Conservation (phyloP, 2,113 vertebrate genomes). For the Myrmecobius fasciatus region DNA sequence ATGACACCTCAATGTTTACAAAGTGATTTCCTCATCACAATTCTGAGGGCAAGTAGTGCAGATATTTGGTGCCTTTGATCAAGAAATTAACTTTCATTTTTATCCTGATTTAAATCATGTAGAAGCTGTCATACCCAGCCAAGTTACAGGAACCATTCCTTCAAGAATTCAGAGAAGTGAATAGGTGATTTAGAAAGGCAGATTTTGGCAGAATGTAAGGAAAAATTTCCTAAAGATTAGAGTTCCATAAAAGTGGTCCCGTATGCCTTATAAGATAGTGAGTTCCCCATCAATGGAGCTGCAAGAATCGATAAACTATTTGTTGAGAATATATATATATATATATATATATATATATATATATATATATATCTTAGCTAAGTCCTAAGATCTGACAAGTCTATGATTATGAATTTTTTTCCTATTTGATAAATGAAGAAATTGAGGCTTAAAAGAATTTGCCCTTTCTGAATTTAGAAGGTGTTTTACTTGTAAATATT, state of each 20-base stretch:
- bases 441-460: no score
- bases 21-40: background rate
- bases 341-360: no score
- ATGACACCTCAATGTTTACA: background rate
- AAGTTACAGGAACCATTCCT: background rate
- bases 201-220: background rate
- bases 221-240: background rate
- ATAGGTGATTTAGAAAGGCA: background rate
- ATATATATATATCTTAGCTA: no score
- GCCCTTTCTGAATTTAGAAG: no score
- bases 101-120: background rate
- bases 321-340: no score
- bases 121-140: background rate
- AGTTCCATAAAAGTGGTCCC: background rate
- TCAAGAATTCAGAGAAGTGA: background rate
- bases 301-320: background rate
- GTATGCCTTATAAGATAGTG: background rate
- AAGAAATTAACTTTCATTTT: background rate
- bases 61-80: background rate
- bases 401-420: no score
- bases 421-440: no score
- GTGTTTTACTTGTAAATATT: no score
- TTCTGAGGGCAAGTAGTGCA: background rate
- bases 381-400: no score
- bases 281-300: background rate